Conservation (phyloP, 2,113 vertebrate species). For the Nannobrachium achirus region DNA sequence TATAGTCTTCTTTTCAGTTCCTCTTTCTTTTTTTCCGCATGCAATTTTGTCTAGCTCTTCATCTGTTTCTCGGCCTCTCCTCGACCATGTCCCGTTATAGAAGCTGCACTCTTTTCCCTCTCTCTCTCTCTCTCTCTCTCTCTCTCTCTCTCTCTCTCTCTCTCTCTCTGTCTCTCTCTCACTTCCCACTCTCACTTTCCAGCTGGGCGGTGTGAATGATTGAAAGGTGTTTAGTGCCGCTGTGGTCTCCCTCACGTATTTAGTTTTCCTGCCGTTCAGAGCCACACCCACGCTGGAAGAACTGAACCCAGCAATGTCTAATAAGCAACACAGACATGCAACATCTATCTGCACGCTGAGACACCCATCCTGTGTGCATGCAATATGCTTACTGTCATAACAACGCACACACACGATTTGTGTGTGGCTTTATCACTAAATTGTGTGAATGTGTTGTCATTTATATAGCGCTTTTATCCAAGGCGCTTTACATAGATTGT, state of each 20-base stretch:
- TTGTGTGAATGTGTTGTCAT: no score
- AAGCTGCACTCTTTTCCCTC: neutral
- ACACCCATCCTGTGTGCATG: neutral
- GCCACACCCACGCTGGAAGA: conserved; percentile 15
- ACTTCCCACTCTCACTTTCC: conserved; percentile 15
- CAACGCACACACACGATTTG: no score
- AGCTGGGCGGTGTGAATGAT: conserved; percentile 19
- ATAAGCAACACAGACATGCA: neutral
- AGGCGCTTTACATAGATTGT: no score
- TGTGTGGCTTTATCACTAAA: no score
- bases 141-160: neutral
- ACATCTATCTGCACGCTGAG: neutral
- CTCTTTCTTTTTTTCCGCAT: conserved; percentile 18
- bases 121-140: neutral
- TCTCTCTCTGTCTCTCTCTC: conserved; percentile 6
- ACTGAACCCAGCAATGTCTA: neutral
- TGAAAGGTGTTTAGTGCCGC: conserved; percentile 28
- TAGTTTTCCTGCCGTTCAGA: conserved; percentile 55
- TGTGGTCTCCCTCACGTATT: conserved; percentile 29
- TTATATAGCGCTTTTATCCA: no score
- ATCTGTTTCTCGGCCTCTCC: conserved; percentile 23
- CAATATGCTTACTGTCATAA: neutral
- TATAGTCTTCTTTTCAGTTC: conserved; percentile 2
- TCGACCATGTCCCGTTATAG: neutral
- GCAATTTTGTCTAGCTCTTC: conserved; percentile 5